A percentile compares a stretch with the other conserved stretches of the same genome.
phyloP scores from a whole-genome alignment of 2,888 invertebrate species.

The Philhelius pedissequus region DNA sequence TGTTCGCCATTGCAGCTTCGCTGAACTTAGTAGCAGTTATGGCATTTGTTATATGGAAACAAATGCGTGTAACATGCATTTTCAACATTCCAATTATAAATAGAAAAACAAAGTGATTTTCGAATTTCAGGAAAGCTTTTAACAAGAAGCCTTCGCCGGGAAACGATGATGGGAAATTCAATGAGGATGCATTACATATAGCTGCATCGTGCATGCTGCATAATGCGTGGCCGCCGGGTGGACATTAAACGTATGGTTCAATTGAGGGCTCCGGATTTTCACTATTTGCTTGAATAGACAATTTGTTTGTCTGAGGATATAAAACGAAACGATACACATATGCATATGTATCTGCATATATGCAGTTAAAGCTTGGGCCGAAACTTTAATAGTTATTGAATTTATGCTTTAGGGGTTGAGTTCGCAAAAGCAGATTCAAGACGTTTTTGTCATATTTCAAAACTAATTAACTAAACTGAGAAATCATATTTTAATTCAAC shows the following conservation, averaged over 20 bases:
- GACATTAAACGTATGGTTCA: too few relatives aligned
- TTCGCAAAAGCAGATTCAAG: too few relatives aligned
- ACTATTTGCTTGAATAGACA: neutral
- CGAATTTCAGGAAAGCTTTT: slow-evolving; percentile 2
- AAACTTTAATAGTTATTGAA: too few relatives aligned
- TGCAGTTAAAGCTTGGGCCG: too few relatives aligned
- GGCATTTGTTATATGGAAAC: neutral
- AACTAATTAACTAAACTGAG: too few relatives aligned
- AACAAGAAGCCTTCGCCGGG: neutral
- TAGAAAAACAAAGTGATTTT: slow-evolving; percentile 51
- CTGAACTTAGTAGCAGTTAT: slow-evolving; percentile 3
- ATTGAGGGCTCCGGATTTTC: neutral
- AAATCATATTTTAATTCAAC: too few relatives aligned
- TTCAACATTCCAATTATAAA: slow-evolving; percentile 65
- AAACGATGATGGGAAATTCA: neutral
- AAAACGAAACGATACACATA: neutral
- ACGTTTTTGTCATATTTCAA: too few relatives aligned
- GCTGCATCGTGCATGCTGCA: too few relatives aligned
- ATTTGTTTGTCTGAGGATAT: neutral
- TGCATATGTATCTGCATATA: neutral
- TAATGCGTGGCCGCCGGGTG: too few relatives aligned
- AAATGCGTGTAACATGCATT: slow-evolving; percentile 59
- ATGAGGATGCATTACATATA: too few relatives aligned
- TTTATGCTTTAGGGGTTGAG: too few relatives aligned
- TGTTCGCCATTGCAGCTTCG: neutral